Base-by-base conservation (phyloP, 2,113 vertebrate species). In the Numida meleagris region DNA sequence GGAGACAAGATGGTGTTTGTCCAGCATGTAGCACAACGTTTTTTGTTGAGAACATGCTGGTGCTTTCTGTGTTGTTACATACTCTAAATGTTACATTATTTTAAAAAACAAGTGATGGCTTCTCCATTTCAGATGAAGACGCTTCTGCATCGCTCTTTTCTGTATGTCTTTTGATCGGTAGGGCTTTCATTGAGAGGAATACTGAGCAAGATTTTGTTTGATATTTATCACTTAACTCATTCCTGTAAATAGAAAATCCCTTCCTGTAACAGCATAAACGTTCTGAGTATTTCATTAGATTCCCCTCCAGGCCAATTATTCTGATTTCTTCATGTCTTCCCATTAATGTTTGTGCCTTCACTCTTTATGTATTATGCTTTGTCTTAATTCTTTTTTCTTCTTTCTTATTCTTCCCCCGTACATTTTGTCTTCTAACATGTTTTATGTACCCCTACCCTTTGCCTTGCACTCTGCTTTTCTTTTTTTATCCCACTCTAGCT, bases 41-140 rank as follows among this genome's bases (percentile, higher is more conserved):
- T 63, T 91, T 86, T 90, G 38, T 62, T 83, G 63, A 93, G 80
- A 84, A 57, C 63, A 57, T 88, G 29, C 57, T 95, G 38, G 63
- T 2, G 0, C 55, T 88, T 88, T 89, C 45, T 85, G n/a, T 89
- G 42, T 31, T 82, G 38, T 73, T 34, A 38, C 77, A 27, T 67
- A 67, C 50, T 86, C 57, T 72, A 34, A 74, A 83, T 55, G 73
- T 33, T 77, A 51, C 43, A 40, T 0, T 87, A n/a, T 57, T 93
- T 71, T 10, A 14, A 83, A 84, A 84, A 66, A 23, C 19, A 55
- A 45, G 40, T 76, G 53, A 27, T 58, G 71, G 38, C 42, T 89
- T 85, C 58, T 87, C 36, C 23, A 7, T 76, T 90, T 82, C 53
- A 79, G 2, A 20, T 77, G 50, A 89, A 61, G 34, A 63, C 0